A percentile compares a stretch with the other conserved stretches of the same genome.
These are phyloP conservation scores for Mormyrops attenuatus DNA, from an alignment of 2,797 vertebrate genomes.

Conservation along the genomic window DNA sequence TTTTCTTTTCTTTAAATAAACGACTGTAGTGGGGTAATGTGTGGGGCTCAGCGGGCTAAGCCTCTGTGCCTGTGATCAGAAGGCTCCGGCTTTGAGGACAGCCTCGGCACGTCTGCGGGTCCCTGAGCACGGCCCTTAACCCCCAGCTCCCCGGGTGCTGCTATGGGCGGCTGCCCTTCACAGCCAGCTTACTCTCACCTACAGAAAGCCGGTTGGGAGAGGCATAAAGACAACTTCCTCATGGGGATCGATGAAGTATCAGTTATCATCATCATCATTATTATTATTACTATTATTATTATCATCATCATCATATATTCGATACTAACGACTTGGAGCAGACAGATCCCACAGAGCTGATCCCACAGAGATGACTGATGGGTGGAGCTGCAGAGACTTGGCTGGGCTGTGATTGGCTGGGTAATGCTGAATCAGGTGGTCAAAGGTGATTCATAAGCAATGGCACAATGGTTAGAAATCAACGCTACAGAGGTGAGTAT, in stretches of 20 bases:
- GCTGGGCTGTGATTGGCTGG: constrained; percentile 31
- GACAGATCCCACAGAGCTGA: not conserved
- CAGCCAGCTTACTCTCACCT: not conserved
- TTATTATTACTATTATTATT: not conserved
- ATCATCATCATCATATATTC: not conserved
- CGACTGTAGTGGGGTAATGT: not conserved
- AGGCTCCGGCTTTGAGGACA: not conserved
- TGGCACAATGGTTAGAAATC: constrained; percentile 45
- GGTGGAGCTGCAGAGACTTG: constrained; percentile 20
- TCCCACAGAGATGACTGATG: not conserved
- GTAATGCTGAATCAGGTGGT: constrained; percentile 43
- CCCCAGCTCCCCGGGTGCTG: not conserved
- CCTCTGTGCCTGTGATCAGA: not conserved
- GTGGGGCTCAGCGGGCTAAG: too few relatives aligned
- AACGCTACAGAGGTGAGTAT: not conserved
- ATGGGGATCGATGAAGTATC: not conserved
- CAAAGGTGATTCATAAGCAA: constrained; percentile 35
- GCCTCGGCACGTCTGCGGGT: not conserved
- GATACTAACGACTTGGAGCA: not conserved
- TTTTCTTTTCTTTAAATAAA: constrained; percentile 24
- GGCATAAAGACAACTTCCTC: not conserved
- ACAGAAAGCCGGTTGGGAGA: not conserved
- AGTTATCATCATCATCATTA: too few relatives aligned
- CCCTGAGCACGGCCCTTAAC: not conserved
- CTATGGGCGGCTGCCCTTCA: not conserved